phyloP scores from a whole-genome alignment of 2,888 invertebrate genomes.

The Lydus trimaculatus region DNA sequence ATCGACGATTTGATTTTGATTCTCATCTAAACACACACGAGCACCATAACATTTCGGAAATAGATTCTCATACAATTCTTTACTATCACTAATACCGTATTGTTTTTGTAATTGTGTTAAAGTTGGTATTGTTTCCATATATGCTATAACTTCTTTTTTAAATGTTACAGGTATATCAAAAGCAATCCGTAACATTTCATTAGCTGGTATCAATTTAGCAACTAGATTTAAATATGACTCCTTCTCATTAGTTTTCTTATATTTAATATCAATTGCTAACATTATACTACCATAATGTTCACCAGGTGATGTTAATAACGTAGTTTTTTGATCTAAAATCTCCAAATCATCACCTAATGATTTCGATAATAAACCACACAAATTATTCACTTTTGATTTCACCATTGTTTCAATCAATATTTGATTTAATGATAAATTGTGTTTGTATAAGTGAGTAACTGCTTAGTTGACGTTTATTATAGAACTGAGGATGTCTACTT shows the following conservation, averaged over 20 bases:
- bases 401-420: slow-evolving; percentile 35
- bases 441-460: background rate
- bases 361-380: slow-evolving; percentile 47
- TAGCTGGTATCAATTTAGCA: slow-evolving; percentile 67
- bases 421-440: background rate
- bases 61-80: slow-evolving; percentile 41
- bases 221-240: slow-evolving; percentile 61
- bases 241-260: slow-evolving; percentile 46
- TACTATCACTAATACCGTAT: slow-evolving; percentile 56
- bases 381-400: slow-evolving; percentile 51
- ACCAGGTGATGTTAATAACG: slow-evolving; percentile 57
- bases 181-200: slow-evolving; percentile 62
- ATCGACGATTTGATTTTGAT: slow-evolving; percentile 61
- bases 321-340: slow-evolving; percentile 56
- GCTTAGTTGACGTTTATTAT: background rate
- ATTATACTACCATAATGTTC: slow-evolving; percentile 72
- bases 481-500: background rate
- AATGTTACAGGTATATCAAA: slow-evolving; percentile 67
- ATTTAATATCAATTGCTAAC: slow-evolving; percentile 57
- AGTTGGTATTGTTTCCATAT: slow-evolving; percentile 62
- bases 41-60: slow-evolving; percentile 66
- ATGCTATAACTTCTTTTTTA: slow-evolving; percentile 66
- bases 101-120: slow-evolving; percentile 63
- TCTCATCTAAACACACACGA: slow-evolving; percentile 58
- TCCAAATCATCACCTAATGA: slow-evolving; percentile 49